These are phyloP conservation scores for Polietes domitor DNA, from an alignment of 2,888 invertebrate species.

Conservation along the genomic window DNA sequence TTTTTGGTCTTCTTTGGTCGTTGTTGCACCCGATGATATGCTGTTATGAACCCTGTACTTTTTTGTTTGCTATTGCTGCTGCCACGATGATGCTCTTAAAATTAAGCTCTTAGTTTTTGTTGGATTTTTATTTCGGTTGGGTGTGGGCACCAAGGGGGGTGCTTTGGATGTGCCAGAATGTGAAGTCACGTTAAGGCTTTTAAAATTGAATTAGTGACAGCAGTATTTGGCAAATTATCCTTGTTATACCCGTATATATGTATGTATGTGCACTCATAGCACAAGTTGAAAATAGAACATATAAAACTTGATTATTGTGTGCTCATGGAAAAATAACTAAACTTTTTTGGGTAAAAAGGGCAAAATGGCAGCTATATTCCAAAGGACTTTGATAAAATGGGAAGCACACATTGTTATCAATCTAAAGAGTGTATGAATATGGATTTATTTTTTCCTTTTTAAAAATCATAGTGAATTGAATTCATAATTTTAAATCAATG, in stretches of 20 bases:
- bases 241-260: constrained; percentile 60
- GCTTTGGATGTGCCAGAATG: constrained; percentile 34
- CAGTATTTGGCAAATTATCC: constrained; percentile 75
- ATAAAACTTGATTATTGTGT: constrained; percentile 4
- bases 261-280: neutral
- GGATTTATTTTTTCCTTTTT: too few relatives aligned
- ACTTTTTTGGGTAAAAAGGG: constrained; percentile 9
- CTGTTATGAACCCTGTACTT: constrained; percentile 17
- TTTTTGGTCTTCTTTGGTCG: neutral
- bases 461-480: too few relatives aligned
- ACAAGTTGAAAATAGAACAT: neutral
- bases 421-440: too few relatives aligned
- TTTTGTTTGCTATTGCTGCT: constrained; percentile 11
- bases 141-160: neutral
- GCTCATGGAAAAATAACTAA: neutral
- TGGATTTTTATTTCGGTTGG: neutral
- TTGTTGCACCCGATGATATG: neutral
- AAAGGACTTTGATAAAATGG: too few relatives aligned
- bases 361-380: neutral
- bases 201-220: constrained; percentile 76
- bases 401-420: too few relatives aligned
- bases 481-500: too few relatives aligned
- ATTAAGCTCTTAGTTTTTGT: constrained; percentile 39
- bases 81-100: constrained; percentile 42
- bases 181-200: constrained; percentile 64